Percentiles rank a stretch among this genome's conserved stretches.
These are phyloP conservation scores for Onchidella celtica DNA, from an alignment of 2,888 invertebrate genomes.

Conservation along the genomic window DNA sequence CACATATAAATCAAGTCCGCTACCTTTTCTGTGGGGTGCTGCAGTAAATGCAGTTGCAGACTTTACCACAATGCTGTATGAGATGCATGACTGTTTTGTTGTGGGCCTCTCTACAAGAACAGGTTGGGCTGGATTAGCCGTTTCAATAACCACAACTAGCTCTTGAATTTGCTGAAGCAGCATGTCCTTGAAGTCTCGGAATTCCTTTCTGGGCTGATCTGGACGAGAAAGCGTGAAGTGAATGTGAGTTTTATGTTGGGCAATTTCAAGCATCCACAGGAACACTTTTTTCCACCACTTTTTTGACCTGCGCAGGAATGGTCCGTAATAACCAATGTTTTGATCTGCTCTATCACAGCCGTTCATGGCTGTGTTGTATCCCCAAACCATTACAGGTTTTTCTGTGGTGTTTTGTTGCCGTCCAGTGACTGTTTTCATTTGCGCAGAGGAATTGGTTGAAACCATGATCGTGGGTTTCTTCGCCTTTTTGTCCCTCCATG, in stretches of 20 bases:
- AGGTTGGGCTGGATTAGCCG: not conserved
- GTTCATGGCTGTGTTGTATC: not conserved
- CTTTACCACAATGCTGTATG: not conserved
- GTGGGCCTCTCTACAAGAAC: not conserved
- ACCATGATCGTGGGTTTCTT: constrained; percentile 18
- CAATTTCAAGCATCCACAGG: not conserved
- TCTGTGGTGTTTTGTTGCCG: not conserved
- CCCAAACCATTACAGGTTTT: not conserved
- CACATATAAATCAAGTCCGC: not conserved
- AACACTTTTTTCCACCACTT: constrained; percentile 27
- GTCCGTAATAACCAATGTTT: constrained; percentile 7
- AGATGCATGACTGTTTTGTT: not conserved
- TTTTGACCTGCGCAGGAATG: not conserved
- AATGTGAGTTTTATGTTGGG: constrained; percentile 5
- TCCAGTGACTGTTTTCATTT: not conserved
- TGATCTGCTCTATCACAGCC: constrained; percentile 13
- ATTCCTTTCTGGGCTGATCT: not conserved
- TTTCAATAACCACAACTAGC: not conserved
- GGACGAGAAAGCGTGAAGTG: not conserved
- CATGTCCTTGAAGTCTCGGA: constrained; percentile 1
- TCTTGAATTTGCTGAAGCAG: not conserved
- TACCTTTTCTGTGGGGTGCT: constrained; percentile 12
- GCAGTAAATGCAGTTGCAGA: constrained; percentile 16
- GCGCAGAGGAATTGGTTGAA: constrained; percentile 1
- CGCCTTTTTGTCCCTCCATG: constrained; percentile 24